These are phyloP conservation scores for Heliconius himera DNA, from an alignment of 1,140 invertebrate species.

Conservation along the genomic window DNA sequence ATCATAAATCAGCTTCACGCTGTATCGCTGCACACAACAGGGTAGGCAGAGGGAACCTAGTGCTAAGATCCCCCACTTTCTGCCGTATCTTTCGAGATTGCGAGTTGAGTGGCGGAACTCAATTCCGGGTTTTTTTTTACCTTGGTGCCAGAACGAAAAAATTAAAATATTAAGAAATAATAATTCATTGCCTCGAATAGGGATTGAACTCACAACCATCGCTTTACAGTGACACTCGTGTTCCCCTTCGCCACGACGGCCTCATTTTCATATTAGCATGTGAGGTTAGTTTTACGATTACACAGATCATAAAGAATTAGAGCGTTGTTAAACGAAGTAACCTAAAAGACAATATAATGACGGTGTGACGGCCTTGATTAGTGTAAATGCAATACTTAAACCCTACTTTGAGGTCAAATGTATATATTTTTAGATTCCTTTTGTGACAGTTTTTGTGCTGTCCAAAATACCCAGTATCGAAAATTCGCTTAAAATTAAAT, in stretches of 20 bases:
- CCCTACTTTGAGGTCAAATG: slow-evolving; percentile 23
- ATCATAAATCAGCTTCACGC: too few species aligned
- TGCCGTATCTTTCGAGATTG: too few species aligned
- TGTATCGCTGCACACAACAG: too few species aligned
- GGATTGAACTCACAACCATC: neutral
- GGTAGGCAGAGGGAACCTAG: too few species aligned
- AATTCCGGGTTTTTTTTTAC: too few species aligned
- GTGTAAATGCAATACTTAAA: slow-evolving; percentile 25
- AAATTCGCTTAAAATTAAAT: neutral
- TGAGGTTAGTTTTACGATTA: slow-evolving; percentile 21
- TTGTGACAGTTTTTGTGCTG: slow-evolving; percentile 1
- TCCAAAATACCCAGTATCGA: neutral
- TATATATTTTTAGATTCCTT: slow-evolving; percentile 17
- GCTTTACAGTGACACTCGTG: neutral
- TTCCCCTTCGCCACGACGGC: neutral
- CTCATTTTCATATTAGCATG: neutral
- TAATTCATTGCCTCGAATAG: too few species aligned
- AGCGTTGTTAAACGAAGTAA: slow-evolving; percentile 28
- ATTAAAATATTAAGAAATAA: too few species aligned
- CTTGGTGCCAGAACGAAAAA: too few species aligned
- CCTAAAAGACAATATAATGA: slow-evolving; percentile 41
- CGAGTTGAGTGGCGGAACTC: too few species aligned
- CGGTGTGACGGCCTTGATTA: slow-evolving; percentile 37
- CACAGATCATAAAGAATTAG: slow-evolving; percentile 32
- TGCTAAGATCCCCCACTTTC: too few species aligned